Evolutionary conservation across 2,113 vertebrate species (phyloP).

Genomic region (Saccopteryx leptura): DNA sequence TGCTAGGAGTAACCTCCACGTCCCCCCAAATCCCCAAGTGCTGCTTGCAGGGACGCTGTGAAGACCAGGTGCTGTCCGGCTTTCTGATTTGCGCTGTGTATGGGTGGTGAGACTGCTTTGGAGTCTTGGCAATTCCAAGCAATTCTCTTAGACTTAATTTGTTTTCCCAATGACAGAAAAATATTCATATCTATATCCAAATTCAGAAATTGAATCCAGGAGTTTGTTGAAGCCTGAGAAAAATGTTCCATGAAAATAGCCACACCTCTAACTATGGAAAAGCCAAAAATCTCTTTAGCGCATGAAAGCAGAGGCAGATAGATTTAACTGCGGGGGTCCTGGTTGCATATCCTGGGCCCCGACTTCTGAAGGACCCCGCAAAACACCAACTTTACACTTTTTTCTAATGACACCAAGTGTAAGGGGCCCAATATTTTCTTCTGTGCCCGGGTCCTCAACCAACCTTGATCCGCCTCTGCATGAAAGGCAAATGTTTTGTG

Average conservation of each 20-base stretch:
- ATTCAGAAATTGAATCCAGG: slow-evolving; percentile 58
- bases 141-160: slow-evolving; percentile 60
- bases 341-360: too few species aligned
- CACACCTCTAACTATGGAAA: not conserved
- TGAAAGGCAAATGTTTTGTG: not conserved
- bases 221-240: not conserved
- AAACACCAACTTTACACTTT: too few species aligned
- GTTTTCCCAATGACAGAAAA: slow-evolving; percentile 70
- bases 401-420: too few species aligned
- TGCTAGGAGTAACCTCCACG: not conserved
- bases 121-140: slow-evolving; percentile 1
- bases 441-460: too few species aligned
- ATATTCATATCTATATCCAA: slow-evolving; percentile 60
- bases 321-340: too few species aligned
- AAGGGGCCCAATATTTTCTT: too few species aligned
- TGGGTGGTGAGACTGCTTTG: slow-evolving; percentile 63
- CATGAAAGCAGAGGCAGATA: not conserved
- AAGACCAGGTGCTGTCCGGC: slow-evolving; percentile 40
- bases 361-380: too few species aligned
- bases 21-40: not conserved
- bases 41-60: slow-evolving; percentile 17
- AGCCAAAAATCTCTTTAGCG: not conserved
- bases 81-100: not conserved
- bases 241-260: not conserved
- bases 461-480: too few species aligned